Evolutionary conservation across 2,113 vertebrate species (phyloP).

Genomic region (Uria lomvia): DNA sequence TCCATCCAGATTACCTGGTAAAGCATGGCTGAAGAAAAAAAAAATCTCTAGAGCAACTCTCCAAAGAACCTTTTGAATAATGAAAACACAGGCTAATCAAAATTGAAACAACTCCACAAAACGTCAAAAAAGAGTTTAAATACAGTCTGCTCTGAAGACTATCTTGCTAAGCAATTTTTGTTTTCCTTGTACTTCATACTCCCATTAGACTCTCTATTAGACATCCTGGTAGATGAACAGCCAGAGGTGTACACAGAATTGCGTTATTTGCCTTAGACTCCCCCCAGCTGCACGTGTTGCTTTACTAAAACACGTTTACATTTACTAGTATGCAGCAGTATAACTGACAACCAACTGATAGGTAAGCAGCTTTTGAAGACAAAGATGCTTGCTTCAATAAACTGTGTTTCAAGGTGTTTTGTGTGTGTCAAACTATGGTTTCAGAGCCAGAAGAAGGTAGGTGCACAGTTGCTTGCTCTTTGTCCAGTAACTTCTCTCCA

Average conservation of each 20-base stretch:
- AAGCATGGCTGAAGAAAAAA: not conserved
- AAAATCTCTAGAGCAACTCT: not conserved
- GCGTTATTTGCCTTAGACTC: not conserved
- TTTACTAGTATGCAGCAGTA: not conserved
- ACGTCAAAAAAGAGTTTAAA: not conserved
- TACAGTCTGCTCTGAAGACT: constrained; percentile 8
- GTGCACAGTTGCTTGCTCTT: not conserved
- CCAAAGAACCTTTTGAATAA: not conserved
- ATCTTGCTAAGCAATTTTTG: not conserved
- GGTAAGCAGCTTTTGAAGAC: not conserved
- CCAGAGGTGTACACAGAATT: not conserved
- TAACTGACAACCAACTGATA: not conserved
- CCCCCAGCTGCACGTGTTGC: not conserved
- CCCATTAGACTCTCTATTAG: not conserved
- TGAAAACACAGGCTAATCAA: not conserved
- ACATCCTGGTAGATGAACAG: not conserved
- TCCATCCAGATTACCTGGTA: not conserved
- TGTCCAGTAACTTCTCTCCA: not conserved
- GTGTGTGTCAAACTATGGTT: not conserved
- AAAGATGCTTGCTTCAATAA: not conserved
- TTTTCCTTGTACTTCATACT: not conserved
- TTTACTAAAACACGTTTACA: not conserved
- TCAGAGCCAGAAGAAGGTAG: not conserved
- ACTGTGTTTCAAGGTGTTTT: not conserved
- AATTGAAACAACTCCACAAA: not conserved